phyloP scores from a whole-genome alignment of 2,888 invertebrate species.

The Melanostoma mellinum region DNA sequence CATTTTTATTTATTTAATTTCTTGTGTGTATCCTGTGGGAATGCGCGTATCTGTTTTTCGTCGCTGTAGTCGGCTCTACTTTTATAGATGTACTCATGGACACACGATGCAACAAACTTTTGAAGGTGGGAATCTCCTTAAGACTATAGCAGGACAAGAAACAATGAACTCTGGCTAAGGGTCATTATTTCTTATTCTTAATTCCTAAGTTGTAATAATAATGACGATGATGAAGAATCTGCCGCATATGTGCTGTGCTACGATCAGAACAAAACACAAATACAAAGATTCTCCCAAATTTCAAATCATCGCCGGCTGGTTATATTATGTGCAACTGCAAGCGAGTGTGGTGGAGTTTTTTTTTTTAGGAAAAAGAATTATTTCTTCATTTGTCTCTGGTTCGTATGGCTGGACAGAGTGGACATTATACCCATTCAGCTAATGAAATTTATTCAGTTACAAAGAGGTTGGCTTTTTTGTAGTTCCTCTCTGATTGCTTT shows the following conservation, averaged over 20 bases:
- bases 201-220: constrained; percentile 65
- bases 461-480: constrained; percentile 33
- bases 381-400: constrained; percentile 68
- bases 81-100: constrained; percentile 44
- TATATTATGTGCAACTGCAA: background rate
- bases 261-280: constrained; percentile 15
- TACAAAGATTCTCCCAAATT: constrained; percentile 51
- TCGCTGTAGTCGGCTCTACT: constrained; percentile 31
- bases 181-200: constrained; percentile 65
- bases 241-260: constrained; percentile 9
- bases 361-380: constrained; percentile 59
- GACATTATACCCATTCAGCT: constrained; percentile 29
- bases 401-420: constrained; percentile 23
- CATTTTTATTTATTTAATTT: constrained; percentile 44
- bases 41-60: constrained; percentile 33
- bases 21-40: constrained; percentile 54
- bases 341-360: constrained; percentile 5
- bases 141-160: constrained; percentile 9
- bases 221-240: constrained; percentile 59
- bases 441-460: constrained; percentile 69
- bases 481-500: constrained; percentile 44
- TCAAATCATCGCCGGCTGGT: constrained; percentile 28
- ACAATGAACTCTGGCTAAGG: constrained; percentile 11
- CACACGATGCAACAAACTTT: background rate
- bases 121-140: constrained; percentile 11